Evolutionary conservation across 1,140 invertebrate species (phyloP), one percentile per base, ranked within the genome.

Genomic region (Pseudachorutes palmiensis): DNA sequence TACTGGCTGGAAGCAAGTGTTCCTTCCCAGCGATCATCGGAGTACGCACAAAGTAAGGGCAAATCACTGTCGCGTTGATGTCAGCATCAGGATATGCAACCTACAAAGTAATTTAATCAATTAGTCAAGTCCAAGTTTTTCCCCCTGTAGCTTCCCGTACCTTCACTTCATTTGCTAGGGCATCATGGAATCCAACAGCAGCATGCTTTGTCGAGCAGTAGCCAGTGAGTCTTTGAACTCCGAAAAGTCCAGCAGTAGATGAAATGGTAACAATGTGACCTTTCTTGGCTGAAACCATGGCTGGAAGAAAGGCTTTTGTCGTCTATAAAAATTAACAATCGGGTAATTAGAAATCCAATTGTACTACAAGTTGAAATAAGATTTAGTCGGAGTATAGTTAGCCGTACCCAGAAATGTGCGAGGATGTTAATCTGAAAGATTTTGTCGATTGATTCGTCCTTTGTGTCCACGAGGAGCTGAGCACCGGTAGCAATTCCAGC

Each of bases 161-260:
- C 77, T 76, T 82, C 2, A 95, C 78, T 77, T 95, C 92, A 3
- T 86, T 79, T 62, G 83, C 82, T 24, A 96, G 79, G 41, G 92
- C 86, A 75, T 97, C 94, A 73, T 94, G 88, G 77, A 95, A 94
- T 29, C 94, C 94, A 60, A 92, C 87, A 29, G 91, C 91, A 19
- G 91, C 95, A 76, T 90, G 92, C 82, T 98, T 98, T 2, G 92
- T 93, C 1, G 92, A 86, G 77, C 92, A 96, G 79, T 98, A 98
- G 81, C 97, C 95, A 1, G 91, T 88, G 65, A 97, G 83, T 75
- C 90, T 90, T 55, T 64, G 64, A 64, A 88, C 85, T 41, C 91
- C 89, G 22, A 87, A 80, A 70, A 91, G 82, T 28, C 94, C 96
- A 26, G 95, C 95, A 74, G 95, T 84, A 58, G 92, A 95, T 0